Percentiles rank a stretch among this genome's conserved stretches.
phyloP scores from a whole-genome alignment of 2,797 vertebrate species.

The Trachops cirrhosus region DNA sequence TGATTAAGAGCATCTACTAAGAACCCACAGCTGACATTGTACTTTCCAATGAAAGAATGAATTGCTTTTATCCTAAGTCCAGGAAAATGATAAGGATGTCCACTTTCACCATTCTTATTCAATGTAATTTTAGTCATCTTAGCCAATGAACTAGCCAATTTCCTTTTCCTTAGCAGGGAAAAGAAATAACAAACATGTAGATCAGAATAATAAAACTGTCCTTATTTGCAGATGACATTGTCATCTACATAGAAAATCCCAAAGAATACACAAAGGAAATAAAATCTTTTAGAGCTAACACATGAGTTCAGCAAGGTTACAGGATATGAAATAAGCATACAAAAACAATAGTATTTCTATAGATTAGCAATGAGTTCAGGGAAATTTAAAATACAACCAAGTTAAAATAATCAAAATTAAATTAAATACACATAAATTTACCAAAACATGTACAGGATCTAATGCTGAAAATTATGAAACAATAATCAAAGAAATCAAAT shows the following conservation, averaged over 20 bases:
- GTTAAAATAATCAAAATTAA: not conserved
- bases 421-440: constrained; percentile 17
- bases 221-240: too few relatives aligned
- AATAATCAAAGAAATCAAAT: not conserved
- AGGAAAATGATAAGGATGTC: not conserved
- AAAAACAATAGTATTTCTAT: not conserved
- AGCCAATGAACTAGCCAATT: not conserved
- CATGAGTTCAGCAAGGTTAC: not conserved
- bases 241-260: too few relatives aligned
- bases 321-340: not conserved
- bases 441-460: not conserved
- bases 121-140: not conserved
- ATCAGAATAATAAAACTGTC: too few relatives aligned
- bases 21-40: not conserved
- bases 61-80: not conserved
- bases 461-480: not conserved
- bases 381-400: not conserved
- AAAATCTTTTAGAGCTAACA: not conserved
- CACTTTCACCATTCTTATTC: not conserved
- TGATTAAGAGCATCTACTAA: not conserved
- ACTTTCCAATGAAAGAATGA: not conserved
- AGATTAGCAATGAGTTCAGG: not conserved
- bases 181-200: too few relatives aligned
- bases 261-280: not conserved
- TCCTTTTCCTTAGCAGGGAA: too few relatives aligned